phyloP scores from a whole-genome alignment of 23 tunicate species.

The Aplidium turbinatum region DNA sequence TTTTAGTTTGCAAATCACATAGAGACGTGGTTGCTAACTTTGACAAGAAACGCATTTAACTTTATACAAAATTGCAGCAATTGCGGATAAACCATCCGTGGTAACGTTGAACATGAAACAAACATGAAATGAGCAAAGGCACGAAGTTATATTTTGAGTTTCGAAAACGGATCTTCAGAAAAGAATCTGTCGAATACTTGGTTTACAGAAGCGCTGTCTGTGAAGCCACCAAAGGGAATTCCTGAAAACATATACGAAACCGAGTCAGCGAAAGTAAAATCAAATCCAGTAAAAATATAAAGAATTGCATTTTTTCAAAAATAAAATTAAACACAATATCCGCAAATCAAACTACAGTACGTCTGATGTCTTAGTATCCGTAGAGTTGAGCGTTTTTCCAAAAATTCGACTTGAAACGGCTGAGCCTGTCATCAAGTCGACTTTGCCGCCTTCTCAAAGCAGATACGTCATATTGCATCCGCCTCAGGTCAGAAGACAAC shows the following conservation, averaged over 20 bases:
- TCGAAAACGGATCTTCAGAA: conserved; percentile 20
- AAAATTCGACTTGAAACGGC: conserved; percentile 9
- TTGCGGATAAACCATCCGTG: no score
- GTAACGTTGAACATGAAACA: no score
- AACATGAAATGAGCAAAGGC: no score
- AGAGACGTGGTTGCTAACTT: no score
- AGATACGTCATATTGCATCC: conserved; percentile 12
- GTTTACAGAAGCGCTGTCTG: conserved; percentile 24
- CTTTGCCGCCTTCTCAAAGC: conserved; percentile 21
- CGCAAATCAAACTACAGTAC: neutral
- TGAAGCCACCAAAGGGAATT: conserved; percentile 13
- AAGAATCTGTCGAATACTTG: conserved; percentile 25
- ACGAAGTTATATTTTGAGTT: no score
- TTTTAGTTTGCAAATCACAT: no score
- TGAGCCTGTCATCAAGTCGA: conserved; percentile 4
- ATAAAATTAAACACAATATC: neutral
- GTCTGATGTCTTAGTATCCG: conserved; percentile 2
- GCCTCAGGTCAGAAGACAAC: neutral
- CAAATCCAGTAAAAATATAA: neutral
- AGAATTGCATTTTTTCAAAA: neutral
- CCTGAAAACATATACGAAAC: conserved; percentile 6
- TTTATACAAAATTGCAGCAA: no score
- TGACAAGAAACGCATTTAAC: no score
- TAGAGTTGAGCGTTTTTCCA: neutral
- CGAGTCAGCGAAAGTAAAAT: neutral